phyloP scores from a whole-genome alignment of 2,113 vertebrate species.

The Camelus dromedarius region DNA sequence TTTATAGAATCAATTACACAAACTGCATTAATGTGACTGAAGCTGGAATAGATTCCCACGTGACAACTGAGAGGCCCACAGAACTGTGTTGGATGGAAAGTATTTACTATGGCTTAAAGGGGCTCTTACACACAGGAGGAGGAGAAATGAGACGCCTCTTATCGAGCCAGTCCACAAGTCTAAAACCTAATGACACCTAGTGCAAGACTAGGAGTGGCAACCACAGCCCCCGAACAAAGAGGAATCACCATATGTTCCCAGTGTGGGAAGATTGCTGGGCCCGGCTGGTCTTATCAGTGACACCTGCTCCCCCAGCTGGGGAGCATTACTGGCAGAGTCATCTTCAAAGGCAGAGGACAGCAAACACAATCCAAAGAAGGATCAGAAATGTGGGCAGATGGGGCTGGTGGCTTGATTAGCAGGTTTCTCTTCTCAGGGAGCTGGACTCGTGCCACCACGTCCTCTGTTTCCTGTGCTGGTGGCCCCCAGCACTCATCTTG shows the following conservation, averaged over 20 bases:
- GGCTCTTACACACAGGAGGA: neutral
- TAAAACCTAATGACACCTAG: neutral
- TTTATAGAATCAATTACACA: slow-evolving; percentile 47
- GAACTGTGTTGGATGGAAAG: neutral
- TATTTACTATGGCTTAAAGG: slow-evolving; percentile 6
- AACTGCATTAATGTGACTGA: neutral
- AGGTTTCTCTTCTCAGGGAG: neutral
- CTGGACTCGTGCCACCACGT: neutral
- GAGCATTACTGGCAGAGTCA: neutral
- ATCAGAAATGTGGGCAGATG: neutral
- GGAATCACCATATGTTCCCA: neutral
- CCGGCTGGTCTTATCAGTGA: neutral
- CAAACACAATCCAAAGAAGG: slow-evolving; percentile 4
- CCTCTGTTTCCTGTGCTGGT: slow-evolving; percentile 19
- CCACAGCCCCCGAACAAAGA: neutral
- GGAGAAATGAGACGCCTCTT: neutral
- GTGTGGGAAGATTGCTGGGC: neutral
- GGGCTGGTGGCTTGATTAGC: neutral
- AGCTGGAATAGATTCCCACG: slow-evolving; percentile 31
- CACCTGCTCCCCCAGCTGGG: slow-evolving; percentile 5
- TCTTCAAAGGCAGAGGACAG: slow-evolving; percentile 48
- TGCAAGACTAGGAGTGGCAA: neutral
- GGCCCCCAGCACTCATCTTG: neutral
- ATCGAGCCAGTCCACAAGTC: neutral
- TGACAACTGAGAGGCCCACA: neutral